phyloP scores from a whole-genome alignment of 2,113 vertebrate species.

The Brachypodius melanocephalos region DNA sequence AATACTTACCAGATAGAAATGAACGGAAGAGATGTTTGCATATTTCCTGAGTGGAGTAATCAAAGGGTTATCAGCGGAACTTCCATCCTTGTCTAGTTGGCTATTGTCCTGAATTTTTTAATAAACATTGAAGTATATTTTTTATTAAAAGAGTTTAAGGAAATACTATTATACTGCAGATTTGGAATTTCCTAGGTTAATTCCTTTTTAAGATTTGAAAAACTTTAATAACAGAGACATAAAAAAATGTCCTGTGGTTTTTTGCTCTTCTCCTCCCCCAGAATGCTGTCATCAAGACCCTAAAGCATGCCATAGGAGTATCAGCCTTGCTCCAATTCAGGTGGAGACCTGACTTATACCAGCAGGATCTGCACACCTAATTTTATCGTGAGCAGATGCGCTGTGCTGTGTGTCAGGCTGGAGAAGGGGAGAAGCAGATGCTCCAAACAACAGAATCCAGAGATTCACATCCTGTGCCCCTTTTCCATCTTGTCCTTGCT shows the following conservation, averaged over 20 bases:
- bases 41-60: neutral
- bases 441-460: neutral
- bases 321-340: neutral
- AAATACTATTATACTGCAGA: neutral
- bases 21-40: neutral
- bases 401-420: neutral
- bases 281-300: neutral
- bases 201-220: neutral
- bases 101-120: neutral
- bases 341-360: neutral
- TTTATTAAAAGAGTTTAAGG: neutral
- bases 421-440: neutral
- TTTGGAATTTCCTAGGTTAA: neutral
- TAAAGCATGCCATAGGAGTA: neutral
- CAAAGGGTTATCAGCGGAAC: neutral
- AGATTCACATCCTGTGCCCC: neutral
- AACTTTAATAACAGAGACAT: neutral
- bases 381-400: accelerated
- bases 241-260: neutral
- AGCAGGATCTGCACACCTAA: neutral
- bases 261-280: neutral
- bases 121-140: neutral
- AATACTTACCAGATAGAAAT: neutral
- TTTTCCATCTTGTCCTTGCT: neutral
- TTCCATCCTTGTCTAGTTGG: neutral